Percentiles rank a stretch among this genome's conserved stretches.
Conservation (phyloP, 2,113 vertebrate genomes). For the Pelecanus crispus region DNA sequence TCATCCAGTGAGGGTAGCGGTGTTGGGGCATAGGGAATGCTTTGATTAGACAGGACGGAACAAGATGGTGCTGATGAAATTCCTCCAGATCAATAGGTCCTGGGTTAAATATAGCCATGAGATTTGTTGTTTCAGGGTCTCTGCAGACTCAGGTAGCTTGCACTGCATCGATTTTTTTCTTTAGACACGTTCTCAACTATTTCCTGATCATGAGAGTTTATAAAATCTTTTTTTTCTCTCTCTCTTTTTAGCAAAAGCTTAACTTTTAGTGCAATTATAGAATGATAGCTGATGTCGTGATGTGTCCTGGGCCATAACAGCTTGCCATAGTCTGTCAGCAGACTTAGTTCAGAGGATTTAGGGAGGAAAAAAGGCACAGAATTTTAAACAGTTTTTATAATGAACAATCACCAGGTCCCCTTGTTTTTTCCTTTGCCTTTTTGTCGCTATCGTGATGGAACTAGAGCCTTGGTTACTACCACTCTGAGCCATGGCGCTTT, state of each 20-base stretch:
- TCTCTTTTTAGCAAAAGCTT: not conserved
- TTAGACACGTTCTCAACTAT: not conserved
- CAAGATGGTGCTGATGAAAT: not conserved
- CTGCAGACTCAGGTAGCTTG: not conserved
- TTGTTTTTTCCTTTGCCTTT: not conserved
- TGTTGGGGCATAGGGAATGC: not conserved
- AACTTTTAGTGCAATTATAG: not conserved
- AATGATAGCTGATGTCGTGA: rapidly evolving
- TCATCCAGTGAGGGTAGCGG: not conserved
- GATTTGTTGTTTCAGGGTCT: not conserved
- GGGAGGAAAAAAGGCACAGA: not conserved
- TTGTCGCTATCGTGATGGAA: not conserved
- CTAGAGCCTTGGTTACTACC: not conserved
- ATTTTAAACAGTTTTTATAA: not conserved
- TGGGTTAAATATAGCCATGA: not conserved
- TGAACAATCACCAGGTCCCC: not conserved
- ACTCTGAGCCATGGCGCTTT: not conserved
- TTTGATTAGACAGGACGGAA: not conserved
- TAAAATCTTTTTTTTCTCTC: not conserved
- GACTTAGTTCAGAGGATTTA: not conserved
- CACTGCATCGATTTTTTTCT: not conserved
- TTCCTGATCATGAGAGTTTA: not conserved
- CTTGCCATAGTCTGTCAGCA: not conserved
- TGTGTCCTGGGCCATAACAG: not conserved
- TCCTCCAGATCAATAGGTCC: not conserved